Evolutionary conservation across 1,140 invertebrate species (phyloP), one percentile per base, ranked within the genome.

Genomic region (Drosophila arawakana): DNA sequence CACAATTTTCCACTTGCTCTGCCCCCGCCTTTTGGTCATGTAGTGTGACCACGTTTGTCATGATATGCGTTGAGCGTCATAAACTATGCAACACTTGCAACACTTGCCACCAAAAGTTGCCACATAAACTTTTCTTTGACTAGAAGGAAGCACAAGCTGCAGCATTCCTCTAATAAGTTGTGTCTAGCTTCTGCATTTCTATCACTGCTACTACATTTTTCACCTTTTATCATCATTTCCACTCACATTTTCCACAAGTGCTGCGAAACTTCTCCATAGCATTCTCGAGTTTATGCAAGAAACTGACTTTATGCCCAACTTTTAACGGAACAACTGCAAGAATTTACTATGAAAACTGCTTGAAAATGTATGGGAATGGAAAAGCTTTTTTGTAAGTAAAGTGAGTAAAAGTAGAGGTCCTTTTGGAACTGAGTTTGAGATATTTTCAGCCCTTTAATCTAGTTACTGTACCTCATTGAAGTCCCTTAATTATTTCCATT

Each of bases 21-120:
- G 21, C 57, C 52, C 52, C 52, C 61, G 43, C 7, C 35, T 9
- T 35, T 39, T 7, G 2, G 37, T 41, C 30, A 5, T 35, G 57
- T 39, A 11, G 59, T 39, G 34, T 47, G 25, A 46, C 30, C 34
- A 76, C 73, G 54, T 62, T 44, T 65, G 39, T 44, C 61, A 65
- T 43, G 50, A 41, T 41, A 41, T 39, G 54, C 35, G 54, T 43
- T 65, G 57, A 44, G 30, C 15, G 50, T 50, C 62, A 52, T 65
- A 76, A 82, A 79, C 67, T 62, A 72, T 73, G 76, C 76, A 67
- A 76, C 80, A 82, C 80, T 78, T 54, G 50, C 50, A 13, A 54
- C 30, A 82, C 80, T 73, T 82, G 80, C 73, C 76, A 44, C 80
- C 68, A 71, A 69, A 82, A 82, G 65, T 75, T 82, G 66, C 78